Conservation (phyloP, 2,888 invertebrate species). For the Dastarcus helophoroides region DNA sequence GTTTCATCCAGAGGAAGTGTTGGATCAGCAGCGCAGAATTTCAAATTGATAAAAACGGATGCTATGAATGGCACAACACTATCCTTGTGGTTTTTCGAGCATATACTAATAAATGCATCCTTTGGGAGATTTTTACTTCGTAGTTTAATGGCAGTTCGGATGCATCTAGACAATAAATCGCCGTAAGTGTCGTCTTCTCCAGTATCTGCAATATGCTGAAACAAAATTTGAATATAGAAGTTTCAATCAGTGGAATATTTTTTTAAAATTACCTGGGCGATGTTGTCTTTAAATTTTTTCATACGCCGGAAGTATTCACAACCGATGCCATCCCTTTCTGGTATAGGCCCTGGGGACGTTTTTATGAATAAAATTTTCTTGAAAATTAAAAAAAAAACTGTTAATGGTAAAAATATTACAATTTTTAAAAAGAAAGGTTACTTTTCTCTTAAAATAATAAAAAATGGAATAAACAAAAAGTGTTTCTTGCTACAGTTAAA, state of each 20-base stretch:
- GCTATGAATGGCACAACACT: conserved; percentile 38
- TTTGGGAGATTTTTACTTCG: conserved; percentile 30
- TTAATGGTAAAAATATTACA: too few relatives aligned
- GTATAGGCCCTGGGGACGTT: too few relatives aligned
- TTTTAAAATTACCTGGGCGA: conserved; percentile 5
- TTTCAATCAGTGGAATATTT: not conserved
- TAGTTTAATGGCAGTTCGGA: conserved; percentile 37
- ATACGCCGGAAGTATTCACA: conserved; percentile 6
- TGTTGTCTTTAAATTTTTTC: not conserved
- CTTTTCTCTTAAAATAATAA: too few relatives aligned
- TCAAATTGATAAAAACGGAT: conserved; percentile 36
- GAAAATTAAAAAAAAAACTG: too few relatives aligned
- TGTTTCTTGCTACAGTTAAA: too few relatives aligned
- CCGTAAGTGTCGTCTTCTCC: conserved; percentile 1
- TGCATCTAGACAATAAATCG: too few relatives aligned
- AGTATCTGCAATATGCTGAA: conserved; percentile 1
- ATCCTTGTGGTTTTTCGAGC: conserved; percentile 39
- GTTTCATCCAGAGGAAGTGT: conserved; percentile 18
- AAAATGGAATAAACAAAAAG: too few relatives aligned
- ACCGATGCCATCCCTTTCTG: too few relatives aligned
- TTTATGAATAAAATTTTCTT: too few relatives aligned
- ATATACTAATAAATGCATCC: conserved; percentile 38
- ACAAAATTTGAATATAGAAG: not conserved
- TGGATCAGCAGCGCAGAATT: conserved; percentile 23
- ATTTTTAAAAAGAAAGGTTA: too few relatives aligned